phyloP scores from a whole-genome alignment of 2,888 invertebrate genomes.

The Lycophotia porphyrea region DNA sequence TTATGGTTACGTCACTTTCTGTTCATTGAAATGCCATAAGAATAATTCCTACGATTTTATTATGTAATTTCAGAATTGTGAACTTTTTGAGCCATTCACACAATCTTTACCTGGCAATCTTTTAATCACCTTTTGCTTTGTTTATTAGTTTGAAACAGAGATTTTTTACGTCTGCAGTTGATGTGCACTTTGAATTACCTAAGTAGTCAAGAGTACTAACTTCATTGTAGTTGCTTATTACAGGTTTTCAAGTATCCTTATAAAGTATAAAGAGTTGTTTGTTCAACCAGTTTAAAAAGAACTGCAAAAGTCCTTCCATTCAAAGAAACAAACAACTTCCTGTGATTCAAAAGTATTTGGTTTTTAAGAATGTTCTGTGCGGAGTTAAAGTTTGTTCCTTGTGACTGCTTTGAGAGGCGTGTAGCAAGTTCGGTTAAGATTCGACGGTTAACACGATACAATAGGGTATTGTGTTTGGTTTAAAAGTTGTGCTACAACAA shows the following conservation, averaged over 20 bases:
- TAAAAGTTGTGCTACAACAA: slow-evolving; percentile 5
- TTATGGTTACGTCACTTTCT: slow-evolving; percentile 24
- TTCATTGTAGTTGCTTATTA: background rate
- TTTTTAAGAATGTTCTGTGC: slow-evolving; percentile 37
- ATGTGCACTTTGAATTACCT: background rate
- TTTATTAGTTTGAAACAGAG: background rate
- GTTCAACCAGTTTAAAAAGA: slow-evolving; percentile 19
- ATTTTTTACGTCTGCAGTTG: background rate
- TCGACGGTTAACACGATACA: slow-evolving; percentile 33
- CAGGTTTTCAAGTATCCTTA: background rate
- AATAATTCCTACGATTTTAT: slow-evolving; percentile 13
- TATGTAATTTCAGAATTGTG: background rate
- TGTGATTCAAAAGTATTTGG: slow-evolving; percentile 33
- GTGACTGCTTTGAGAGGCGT: slow-evolving; percentile 32
- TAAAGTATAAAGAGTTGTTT: slow-evolving; percentile 4
- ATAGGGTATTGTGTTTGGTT: slow-evolving; percentile 35
- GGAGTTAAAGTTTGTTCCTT: slow-evolving; percentile 41
- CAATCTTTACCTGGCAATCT: background rate
- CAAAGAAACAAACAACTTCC: slow-evolving; percentile 24
- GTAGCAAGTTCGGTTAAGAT: slow-evolving; percentile 36
- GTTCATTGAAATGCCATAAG: slow-evolving; percentile 29
- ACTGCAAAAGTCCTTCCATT: slow-evolving; percentile 8
- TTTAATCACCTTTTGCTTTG: background rate
- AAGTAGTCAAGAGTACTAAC: background rate
- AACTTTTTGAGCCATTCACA: background rate